Percentiles rank a stretch among this genome's conserved stretches.
Conservation (phyloP, 2,888 invertebrate genomes). For the Creontiades dilutus region DNA sequence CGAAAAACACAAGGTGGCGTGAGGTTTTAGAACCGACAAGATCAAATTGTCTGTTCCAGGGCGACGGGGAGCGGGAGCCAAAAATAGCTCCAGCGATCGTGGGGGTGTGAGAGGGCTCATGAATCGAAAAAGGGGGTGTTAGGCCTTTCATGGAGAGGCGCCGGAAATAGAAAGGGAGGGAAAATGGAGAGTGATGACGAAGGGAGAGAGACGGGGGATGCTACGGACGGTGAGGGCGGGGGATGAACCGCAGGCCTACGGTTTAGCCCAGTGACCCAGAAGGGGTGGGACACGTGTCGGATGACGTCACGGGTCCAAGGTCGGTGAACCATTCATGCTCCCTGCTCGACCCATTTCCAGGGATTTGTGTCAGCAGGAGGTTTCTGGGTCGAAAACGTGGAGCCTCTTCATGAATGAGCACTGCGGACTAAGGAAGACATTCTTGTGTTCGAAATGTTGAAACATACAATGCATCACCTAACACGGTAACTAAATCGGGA, state of each 20-base stretch:
- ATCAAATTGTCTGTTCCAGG: background rate
- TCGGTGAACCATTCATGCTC: background rate
- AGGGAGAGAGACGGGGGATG: background rate
- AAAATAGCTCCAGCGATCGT: background rate
- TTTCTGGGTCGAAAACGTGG: background rate
- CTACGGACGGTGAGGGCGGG: background rate
- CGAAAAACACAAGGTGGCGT: background rate
- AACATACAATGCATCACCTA: too few relatives aligned
- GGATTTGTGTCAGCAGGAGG: background rate
- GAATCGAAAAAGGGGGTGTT: background rate
- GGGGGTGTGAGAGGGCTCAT: background rate
- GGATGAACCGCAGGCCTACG: background rate
- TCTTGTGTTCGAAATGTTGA: too few relatives aligned
- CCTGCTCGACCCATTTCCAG: background rate
- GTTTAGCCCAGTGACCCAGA: background rate
- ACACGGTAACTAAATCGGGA: too few relatives aligned
- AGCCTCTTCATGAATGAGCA: background rate
- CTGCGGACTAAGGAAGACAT: background rate
- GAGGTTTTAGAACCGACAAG: too few relatives aligned
- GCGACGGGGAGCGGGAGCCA: background rate
- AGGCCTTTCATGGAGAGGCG: background rate
- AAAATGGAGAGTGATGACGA: background rate
- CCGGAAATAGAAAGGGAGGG: background rate
- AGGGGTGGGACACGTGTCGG: background rate
- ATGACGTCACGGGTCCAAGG: background rate